Conservation (phyloP, 2,888 invertebrate genomes). For the Agrochola macilenta region DNA sequence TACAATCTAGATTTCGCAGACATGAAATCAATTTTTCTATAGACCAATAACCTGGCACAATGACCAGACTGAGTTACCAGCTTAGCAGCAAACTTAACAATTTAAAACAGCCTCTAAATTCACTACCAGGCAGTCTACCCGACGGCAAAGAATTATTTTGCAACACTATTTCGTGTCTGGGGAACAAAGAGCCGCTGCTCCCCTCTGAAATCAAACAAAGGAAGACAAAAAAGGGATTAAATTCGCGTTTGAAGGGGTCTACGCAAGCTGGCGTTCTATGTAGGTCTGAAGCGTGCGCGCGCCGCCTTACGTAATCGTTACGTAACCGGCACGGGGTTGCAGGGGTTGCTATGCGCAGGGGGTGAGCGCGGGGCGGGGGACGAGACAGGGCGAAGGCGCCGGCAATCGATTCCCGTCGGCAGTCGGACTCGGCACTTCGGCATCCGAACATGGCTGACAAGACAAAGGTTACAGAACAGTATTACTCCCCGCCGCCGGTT, state of each 20-base stretch:
- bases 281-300: slow-evolving; percentile 84
- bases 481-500: slow-evolving; percentile 95
- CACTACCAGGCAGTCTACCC: slow-evolving; percentile 15
- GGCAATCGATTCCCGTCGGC: slow-evolving; percentile 87
- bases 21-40: slow-evolving; percentile 75
- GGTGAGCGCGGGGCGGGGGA: slow-evolving; percentile 65
- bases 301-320: slow-evolving; percentile 88
- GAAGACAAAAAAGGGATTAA: slow-evolving; percentile 31
- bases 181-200: slow-evolving; percentile 66
- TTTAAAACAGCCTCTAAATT: slow-evolving; percentile 58
- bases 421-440: slow-evolving; percentile 85
- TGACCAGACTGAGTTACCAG: slow-evolving; percentile 65
- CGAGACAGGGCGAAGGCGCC: slow-evolving; percentile 80
- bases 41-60: slow-evolving; percentile 72
- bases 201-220: slow-evolving; percentile 43
- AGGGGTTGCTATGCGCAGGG: slow-evolving; percentile 76
- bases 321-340: slow-evolving; percentile 84
- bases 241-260: slow-evolving; percentile 64
- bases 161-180: slow-evolving; percentile 68
- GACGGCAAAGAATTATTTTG: slow-evolving; percentile 61
- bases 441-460: slow-evolving; percentile 93
- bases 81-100: slow-evolving; percentile 10
- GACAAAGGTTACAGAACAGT: slow-evolving; percentile 93
- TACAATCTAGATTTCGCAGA: slow-evolving; percentile 68
- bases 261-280: slow-evolving; percentile 67